Conservation (phyloP, 2,888 invertebrate genomes). For the Plagodis dolabraria region DNA sequence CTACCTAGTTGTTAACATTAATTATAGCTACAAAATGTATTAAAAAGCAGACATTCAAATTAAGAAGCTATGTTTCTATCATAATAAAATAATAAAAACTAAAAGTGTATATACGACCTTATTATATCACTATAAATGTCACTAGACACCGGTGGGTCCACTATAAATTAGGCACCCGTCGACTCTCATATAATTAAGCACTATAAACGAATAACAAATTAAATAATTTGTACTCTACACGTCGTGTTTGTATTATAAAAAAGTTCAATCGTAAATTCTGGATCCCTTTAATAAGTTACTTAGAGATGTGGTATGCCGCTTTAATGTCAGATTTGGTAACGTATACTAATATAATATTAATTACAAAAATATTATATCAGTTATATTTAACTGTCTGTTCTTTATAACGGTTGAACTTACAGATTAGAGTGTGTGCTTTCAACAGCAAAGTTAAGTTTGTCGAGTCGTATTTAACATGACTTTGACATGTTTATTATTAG, state of each 20-base stretch:
- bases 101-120: conserved; percentile 49
- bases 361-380: conserved; percentile 45
- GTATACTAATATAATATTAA: conserved; percentile 69
- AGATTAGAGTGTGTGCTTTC: conserved; percentile 29
- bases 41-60: conserved; percentile 19
- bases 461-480: conserved; percentile 70
- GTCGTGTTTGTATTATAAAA: conserved; percentile 77
- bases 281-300: conserved; percentile 75
- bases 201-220: conserved; percentile 77
- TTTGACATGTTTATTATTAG: conserved; percentile 82
- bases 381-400: not conserved
- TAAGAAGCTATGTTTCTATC: conserved; percentile 16
- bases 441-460: conserved; percentile 49
- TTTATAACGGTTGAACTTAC: conserved; percentile 39
- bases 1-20: not conserved
- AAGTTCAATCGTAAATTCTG: conserved; percentile 76
- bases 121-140: conserved; percentile 63
- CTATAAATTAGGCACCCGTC: conserved; percentile 66
- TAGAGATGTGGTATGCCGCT: conserved; percentile 67
- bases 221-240: conserved; percentile 73
- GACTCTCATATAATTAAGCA: conserved; percentile 67
- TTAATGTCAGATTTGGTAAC: conserved; percentile 78
- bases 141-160: conserved; percentile 50
- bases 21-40: conserved; percentile 7
- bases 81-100: conserved; percentile 33